Conservation (phyloP, 2,113 vertebrate species). For the Murina feae region DNA sequence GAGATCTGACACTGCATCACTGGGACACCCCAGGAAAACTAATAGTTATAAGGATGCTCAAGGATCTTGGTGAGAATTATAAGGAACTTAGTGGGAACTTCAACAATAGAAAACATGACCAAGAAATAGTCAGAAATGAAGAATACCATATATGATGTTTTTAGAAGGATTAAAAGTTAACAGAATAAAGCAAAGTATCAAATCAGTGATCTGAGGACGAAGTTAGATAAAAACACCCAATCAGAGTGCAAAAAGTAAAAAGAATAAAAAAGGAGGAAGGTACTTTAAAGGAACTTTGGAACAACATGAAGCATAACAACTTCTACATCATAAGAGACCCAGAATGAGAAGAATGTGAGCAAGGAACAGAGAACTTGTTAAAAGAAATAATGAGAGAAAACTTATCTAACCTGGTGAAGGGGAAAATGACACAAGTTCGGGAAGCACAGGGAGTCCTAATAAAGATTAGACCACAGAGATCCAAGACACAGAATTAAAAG, state of each 20-base stretch:
- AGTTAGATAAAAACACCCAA: no score
- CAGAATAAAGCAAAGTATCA: no score
- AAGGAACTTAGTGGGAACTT: no score
- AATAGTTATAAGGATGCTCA: not conserved
- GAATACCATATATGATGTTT: no score
- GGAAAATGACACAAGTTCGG: not conserved
- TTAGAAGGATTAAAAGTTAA: no score
- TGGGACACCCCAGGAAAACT: not conserved
- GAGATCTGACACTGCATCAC: not conserved
- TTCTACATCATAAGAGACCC: not conserved
- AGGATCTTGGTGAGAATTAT: not conserved
- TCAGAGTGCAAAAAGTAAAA: no score
- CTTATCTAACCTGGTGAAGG: not conserved
- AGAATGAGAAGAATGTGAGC: not conserved
- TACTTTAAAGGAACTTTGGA: not conserved
- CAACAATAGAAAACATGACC: no score
- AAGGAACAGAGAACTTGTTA: not conserved
- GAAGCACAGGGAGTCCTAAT: not conserved
- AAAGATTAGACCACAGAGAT: not conserved
- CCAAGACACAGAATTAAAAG: not conserved
- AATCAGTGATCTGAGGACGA: no score
- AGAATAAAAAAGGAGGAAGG: not conserved
- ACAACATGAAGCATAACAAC: not conserved
- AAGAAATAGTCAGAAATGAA: no score
- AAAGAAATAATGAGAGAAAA: not conserved